Percentiles rank a stretch among this genome's conserved stretches.
Evolutionary conservation across 1,140 invertebrate species (phyloP).

Genomic region (Cherax destructor): DNA sequence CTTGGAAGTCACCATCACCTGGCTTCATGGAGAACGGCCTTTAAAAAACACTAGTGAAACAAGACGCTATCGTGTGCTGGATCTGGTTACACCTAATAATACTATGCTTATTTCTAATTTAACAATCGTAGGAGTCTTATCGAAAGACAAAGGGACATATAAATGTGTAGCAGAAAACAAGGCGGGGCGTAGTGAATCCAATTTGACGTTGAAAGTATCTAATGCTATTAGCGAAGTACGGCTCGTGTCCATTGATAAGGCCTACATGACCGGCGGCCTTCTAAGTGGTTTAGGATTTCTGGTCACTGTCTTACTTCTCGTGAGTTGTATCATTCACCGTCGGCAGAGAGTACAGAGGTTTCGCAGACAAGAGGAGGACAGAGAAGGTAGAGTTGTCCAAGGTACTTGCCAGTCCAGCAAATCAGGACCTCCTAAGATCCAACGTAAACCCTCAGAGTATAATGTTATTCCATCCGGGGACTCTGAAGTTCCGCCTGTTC

Average conservation of each 20-base stretch:
- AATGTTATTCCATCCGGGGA: slow-evolving; percentile 82
- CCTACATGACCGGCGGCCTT: slow-evolving; percentile 53
- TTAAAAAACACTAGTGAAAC: slow-evolving; percentile 76
- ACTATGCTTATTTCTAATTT: slow-evolving; percentile 77
- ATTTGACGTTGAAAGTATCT: slow-evolving; percentile 82
- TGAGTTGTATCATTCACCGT: slow-evolving; percentile 52
- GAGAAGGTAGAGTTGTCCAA: slow-evolving; percentile 18
- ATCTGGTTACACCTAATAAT: slow-evolving; percentile 57
- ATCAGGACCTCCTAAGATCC: not conserved
- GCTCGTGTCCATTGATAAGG: slow-evolving; percentile 25
- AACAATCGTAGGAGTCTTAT: slow-evolving; percentile 82
- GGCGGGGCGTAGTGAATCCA: slow-evolving; percentile 83
- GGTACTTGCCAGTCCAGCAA: not conserved
- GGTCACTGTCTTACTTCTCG: slow-evolving; percentile 42
- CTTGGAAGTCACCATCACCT: slow-evolving; percentile 81
- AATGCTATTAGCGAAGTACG: slow-evolving; percentile 47
- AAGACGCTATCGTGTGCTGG: slow-evolving; percentile 54
- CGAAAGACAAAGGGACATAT: slow-evolving; percentile 84
- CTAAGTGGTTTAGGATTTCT: slow-evolving; percentile 41
- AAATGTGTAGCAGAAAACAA: slow-evolving; percentile 86
- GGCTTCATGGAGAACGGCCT: slow-evolving; percentile 77
- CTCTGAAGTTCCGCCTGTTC: slow-evolving; percentile 77
- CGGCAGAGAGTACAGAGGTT: slow-evolving; percentile 49
- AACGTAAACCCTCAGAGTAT: slow-evolving; percentile 80
- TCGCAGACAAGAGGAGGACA: slow-evolving; percentile 51